Conservation (phyloP, 2,797 vertebrate species). For the Huso huso region DNA sequence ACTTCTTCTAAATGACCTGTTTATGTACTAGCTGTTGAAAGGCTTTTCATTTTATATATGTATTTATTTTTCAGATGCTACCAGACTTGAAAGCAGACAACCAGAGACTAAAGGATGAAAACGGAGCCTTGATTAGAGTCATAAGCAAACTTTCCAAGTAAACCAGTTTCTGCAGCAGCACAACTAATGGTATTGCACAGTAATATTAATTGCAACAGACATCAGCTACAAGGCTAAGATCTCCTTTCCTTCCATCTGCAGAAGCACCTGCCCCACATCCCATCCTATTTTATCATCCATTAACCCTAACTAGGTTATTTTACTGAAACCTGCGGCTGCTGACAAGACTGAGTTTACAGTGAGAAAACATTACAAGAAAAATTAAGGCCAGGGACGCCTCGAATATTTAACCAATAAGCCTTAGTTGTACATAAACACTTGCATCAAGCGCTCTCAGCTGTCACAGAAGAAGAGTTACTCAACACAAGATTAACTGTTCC, state of each 20-base stretch:
- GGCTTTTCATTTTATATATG: too few relatives aligned
- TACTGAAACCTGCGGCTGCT: conserved; percentile 63
- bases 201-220: conserved; percentile 68
- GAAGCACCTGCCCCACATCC: neutral
- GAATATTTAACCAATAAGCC: conserved; percentile 98
- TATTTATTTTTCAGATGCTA: conserved; percentile 74
- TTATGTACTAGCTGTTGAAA: too few relatives aligned
- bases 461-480: conserved; percentile 81
- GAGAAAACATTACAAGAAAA: conserved; percentile 59
- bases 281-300: neutral
- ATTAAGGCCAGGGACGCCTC: conserved; percentile 77
- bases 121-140: conserved; percentile 97
- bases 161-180: conserved; percentile 63
- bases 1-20: too few relatives aligned
- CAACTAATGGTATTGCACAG: conserved; percentile 80
- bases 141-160: conserved; percentile 99
- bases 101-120: conserved; percentile 99
- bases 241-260: conserved; percentile 15
- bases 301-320: conserved; percentile 18
- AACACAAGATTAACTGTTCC: conserved; percentile 83
- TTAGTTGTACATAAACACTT: conserved; percentile 98
- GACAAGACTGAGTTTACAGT: conserved; percentile 85
- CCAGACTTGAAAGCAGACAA: conserved; percentile 99
- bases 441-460: conserved; percentile 69
- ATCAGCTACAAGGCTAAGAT: conserved; percentile 48